A percentile compares a stretch with the other conserved stretches of the same genome.
Conservation (phyloP, 2,113 vertebrate species). For the Nothocercus julius region DNA sequence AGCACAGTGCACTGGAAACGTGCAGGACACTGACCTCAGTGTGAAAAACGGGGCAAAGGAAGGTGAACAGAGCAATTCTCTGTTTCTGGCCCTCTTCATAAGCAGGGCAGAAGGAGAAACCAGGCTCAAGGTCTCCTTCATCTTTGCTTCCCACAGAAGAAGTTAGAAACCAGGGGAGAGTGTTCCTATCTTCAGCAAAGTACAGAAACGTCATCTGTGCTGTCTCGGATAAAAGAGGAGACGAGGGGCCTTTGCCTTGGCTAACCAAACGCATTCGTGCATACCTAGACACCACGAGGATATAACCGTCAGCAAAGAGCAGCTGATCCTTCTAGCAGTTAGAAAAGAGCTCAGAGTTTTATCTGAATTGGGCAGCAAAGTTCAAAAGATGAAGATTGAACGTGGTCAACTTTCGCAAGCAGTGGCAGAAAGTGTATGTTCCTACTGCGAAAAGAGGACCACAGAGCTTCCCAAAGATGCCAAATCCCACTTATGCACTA, state of each 20-base stretch:
- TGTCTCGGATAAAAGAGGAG: background rate
- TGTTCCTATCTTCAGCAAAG: background rate
- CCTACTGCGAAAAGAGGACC: background rate
- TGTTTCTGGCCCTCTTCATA: background rate
- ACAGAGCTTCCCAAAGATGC: background rate
- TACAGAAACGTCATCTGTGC: accelerated
- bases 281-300: background rate
- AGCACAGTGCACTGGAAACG: background rate
- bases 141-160: background rate
- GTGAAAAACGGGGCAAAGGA: background rate
- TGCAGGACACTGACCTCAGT: background rate
- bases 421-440: background rate
- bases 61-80: background rate
- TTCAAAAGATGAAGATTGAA: background rate
- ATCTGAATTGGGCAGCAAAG: background rate
- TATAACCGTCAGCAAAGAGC: background rate
- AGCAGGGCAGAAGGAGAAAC: background rate
- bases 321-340: background rate
- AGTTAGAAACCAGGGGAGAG: background rate
- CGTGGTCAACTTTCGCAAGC: background rate
- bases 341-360: background rate
- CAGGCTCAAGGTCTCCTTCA: background rate
- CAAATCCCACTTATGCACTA: background rate
- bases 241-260: background rate
- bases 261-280: background rate